Base-by-base conservation (phyloP, 1,140 invertebrate species). In the Arion vulgaris region DNA sequence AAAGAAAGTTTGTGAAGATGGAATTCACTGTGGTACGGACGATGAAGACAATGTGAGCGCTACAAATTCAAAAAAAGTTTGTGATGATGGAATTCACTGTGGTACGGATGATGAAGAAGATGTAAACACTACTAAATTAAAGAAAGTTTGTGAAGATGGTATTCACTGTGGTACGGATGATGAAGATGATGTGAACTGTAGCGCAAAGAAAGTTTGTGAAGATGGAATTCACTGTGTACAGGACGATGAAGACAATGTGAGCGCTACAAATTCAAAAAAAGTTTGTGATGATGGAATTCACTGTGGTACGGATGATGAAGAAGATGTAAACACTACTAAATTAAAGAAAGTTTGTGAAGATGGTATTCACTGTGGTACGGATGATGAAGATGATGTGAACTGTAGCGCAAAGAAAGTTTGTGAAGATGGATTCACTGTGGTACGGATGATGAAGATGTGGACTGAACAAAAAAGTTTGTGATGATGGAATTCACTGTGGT, bases 401-500 rank as follows among this genome's bases (percentile, higher is more conserved):
- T 69, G 62, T 34, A 73, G 57, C 39, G 51, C 74, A 49, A 83
- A 83, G 66, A 80, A 75, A 80, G 82, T 81, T 26, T 80, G 71
- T 62, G 72, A 80, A 57, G 84, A 82, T 85, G 84, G 81, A 53
- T 80, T 73, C 76, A 80, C 28, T 83, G 84, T 82, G 84, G 80
- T 23, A 83, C 84, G 45, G 84, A 85, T 76, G 81, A 85, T 83
- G 81, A 82, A 49, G 80, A 79, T 53, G 75, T 32, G 36, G 28
- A 39, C 51, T 15, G 11, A 41, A 38, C 28, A 80, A 81, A 69
- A 68, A 69, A 75, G 82, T 83, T 26, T 85, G 85, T 83, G 80
- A 53, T 74, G 85, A 85, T 85, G 85, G 85, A 41, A 83, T 83
- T 62, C 82, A 82, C 41, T 85, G 85, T 82, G 85, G 85, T n/a